Evolutionary conservation across 2,113 vertebrate genomes (phyloP).

Genomic region (Alligator mississippiensis): DNA sequence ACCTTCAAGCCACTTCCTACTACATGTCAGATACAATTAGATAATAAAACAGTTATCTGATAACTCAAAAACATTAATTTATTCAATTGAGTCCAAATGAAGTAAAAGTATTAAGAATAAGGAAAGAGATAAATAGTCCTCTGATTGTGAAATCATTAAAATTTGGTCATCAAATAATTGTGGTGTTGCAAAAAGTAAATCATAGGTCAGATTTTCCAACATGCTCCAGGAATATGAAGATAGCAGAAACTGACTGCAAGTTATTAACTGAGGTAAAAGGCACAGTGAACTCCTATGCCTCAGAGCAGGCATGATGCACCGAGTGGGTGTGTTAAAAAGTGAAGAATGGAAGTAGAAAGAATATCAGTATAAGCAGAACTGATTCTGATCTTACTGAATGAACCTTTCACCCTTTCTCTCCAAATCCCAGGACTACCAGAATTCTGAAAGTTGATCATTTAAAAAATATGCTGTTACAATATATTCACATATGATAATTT

Average conservation of each 20-base stretch:
- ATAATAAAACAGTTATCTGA: not conserved
- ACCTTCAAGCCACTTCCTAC: not conserved
- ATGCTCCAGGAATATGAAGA: not conserved
- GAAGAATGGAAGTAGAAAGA: not conserved
- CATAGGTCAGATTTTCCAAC: not conserved
- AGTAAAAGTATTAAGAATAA: not conserved
- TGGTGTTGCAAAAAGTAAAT: not conserved
- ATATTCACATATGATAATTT: not conserved
- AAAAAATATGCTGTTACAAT: not conserved
- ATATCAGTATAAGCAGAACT: not conserved
- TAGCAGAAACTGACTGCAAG: not conserved
- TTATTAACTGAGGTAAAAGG: not conserved
- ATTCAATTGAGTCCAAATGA: not conserved
- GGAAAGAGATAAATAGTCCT: not conserved
- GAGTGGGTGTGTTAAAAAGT: not conserved
- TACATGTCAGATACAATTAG: not conserved
- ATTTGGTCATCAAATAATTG: not conserved
- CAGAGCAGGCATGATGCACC: not conserved
- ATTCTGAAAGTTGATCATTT: not conserved
- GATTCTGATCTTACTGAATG: not conserved
- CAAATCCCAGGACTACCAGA: not conserved
- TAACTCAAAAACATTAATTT: not conserved
- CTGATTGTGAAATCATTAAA: not conserved
- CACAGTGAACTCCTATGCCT: not conserved
- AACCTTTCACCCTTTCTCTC: not conserved